These are phyloP conservation scores for Delphinus delphis DNA, from an alignment of 2,113 vertebrate species.

Conservation along the genomic window DNA sequence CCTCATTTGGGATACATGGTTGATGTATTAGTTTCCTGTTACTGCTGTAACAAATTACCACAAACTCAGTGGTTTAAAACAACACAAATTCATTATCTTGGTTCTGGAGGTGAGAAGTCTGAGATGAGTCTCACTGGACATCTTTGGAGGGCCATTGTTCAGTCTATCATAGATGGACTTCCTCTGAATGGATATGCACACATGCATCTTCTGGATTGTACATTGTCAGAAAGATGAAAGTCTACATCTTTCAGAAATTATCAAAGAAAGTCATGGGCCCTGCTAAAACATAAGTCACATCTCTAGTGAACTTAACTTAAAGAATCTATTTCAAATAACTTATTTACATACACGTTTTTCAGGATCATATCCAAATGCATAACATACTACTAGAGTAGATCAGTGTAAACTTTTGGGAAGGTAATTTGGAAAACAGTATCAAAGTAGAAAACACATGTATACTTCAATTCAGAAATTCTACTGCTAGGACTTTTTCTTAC, in stretches of 20 bases:
- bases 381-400: neutral
- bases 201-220: neutral
- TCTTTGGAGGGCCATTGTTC: neutral
- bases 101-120: neutral
- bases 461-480: constrained; percentile 8
- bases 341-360: neutral
- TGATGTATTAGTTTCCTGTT: neutral
- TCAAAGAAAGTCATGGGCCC: neutral
- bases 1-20: neutral
- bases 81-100: neutral
- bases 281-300: neutral
- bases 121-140: neutral
- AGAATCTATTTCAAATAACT: neutral
- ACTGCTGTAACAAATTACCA: neutral
- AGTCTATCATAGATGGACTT: neutral
- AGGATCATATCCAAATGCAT: neutral
- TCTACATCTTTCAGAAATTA: neutral
- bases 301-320: neutral
- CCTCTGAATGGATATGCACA: neutral
- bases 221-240: neutral
- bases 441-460: neutral
- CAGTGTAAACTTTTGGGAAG: neutral
- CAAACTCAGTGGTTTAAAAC: neutral
- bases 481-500: neutral
- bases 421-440: neutral